Evolutionary conservation across 2,888 invertebrate species (phyloP).

Genomic region (Hyppa rectilinea): DNA sequence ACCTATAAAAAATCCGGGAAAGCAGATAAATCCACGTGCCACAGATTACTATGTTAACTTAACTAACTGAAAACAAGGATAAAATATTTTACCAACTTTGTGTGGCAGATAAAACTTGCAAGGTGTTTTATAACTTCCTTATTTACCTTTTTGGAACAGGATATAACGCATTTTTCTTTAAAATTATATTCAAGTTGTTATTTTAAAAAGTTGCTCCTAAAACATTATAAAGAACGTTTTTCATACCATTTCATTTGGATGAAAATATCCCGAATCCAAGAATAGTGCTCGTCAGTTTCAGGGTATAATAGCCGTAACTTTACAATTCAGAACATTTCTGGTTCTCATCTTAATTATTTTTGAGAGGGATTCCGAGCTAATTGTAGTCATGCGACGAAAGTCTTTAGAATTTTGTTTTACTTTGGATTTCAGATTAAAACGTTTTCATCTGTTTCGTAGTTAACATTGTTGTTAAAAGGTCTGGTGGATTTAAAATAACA

Average conservation of each 20-base stretch:
- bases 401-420: conserved; percentile 23
- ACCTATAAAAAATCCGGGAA: not conserved
- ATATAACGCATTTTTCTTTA: not conserved
- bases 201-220: not conserved
- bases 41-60: not conserved
- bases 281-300: conserved; percentile 14
- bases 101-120: not conserved
- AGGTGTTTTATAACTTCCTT: not conserved
- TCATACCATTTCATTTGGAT: not conserved
- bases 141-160: not conserved
- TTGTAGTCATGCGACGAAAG: not conserved
- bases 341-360: conserved; percentile 28
- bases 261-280: conserved; percentile 19
- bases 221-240: not conserved
- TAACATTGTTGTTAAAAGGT: not conserved
- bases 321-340: conserved; percentile 25
- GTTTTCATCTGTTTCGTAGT: not conserved
- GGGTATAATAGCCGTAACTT: conserved; percentile 6
- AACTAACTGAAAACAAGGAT: not conserved
- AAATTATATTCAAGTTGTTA: not conserved
- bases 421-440: not conserved
- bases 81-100: conserved; percentile 4
- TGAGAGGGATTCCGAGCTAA: conserved; percentile 4
- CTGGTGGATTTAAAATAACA: not conserved
- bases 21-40: not conserved